These are phyloP conservation scores for Myotis daubentonii DNA, from an alignment of 2,797 vertebrate species.

Conservation along the genomic window DNA sequence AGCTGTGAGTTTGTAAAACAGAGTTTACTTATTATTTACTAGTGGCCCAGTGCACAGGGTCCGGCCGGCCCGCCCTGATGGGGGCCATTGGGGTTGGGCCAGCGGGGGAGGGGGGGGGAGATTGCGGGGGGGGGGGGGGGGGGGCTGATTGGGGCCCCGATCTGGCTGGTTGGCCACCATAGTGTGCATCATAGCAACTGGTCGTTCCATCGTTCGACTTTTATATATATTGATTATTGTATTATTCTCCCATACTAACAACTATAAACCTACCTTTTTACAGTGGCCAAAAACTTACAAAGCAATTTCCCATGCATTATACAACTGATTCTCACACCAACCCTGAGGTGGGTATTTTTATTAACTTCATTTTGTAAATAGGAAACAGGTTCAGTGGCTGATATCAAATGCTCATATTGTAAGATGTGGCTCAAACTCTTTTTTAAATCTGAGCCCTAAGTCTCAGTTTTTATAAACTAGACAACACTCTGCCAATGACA, in stretches of 20 bases:
- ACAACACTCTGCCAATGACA: conserved; percentile 22
- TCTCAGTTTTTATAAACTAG: conserved; percentile 60
- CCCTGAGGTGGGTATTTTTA: neutral
- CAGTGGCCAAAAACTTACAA: conserved; percentile 22
- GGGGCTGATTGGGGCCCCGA: too few relatives aligned
- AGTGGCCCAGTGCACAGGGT: too few relatives aligned
- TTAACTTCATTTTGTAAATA: conserved; percentile 43
- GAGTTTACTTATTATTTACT: neutral
- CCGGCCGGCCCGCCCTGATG: too few relatives aligned
- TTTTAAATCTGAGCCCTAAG: neutral
- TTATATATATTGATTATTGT: neutral
- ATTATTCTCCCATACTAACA: neutral
- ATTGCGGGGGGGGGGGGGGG: accelerated
- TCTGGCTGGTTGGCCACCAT: too few relatives aligned
- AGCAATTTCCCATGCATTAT: conserved; percentile 21
- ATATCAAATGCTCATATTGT: conserved; percentile 19
- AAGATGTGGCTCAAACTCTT: conserved; percentile 13
- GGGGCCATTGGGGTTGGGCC: too few relatives aligned
- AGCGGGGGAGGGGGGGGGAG: accelerated
- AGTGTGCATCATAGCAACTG: too few relatives aligned
- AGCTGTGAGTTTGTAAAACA: neutral
- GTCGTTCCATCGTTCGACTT: too few relatives aligned
- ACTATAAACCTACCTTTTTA: neutral
- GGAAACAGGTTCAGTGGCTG: conserved; percentile 21
- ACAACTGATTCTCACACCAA: neutral